These are phyloP conservation scores for Protophormia terraenovae DNA, from an alignment of 2,888 invertebrate species.

Conservation along the genomic window DNA sequence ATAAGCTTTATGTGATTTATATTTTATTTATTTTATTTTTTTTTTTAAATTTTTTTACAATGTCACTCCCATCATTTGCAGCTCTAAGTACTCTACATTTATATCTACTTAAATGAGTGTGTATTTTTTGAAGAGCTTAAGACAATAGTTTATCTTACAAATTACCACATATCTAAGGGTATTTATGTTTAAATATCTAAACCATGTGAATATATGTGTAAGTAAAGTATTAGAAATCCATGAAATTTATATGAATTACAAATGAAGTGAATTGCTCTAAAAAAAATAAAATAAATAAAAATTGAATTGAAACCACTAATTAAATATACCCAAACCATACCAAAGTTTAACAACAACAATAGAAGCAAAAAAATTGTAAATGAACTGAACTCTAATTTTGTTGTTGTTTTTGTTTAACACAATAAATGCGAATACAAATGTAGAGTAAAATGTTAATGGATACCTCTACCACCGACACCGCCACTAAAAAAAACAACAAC, in stretches of 20 bases:
- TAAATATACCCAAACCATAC: slow-evolving; percentile 49
- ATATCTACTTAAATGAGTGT: not conserved
- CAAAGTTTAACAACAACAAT: slow-evolving; percentile 21
- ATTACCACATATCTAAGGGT: slow-evolving; percentile 29
- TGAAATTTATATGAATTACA: slow-evolving; percentile 63
- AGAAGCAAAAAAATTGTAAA: slow-evolving; percentile 22
- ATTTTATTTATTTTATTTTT: not conserved
- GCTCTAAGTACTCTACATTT: not conserved
- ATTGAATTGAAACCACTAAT: slow-evolving; percentile 62
- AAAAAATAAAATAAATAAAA: slow-evolving; percentile 4
- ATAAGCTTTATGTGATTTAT: not conserved
- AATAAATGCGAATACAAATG: slow-evolving; percentile 51
- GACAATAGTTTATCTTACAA: slow-evolving; percentile 30
- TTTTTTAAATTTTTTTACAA: slow-evolving; percentile 22
- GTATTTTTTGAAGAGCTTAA: not conserved
- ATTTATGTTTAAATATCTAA: not conserved
- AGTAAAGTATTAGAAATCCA: slow-evolving; percentile 57
- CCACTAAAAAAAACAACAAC: not conserved
- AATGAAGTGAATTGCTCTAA: slow-evolving; percentile 62
- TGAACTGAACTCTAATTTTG: slow-evolving; percentile 21
- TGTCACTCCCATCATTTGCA: slow-evolving; percentile 62
- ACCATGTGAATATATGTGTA: slow-evolving; percentile 25
- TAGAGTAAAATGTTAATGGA: slow-evolving; percentile 59
- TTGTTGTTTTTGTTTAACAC: slow-evolving; percentile 17
- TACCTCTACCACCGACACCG: not conserved